Evolutionary conservation across 1,140 invertebrate species (phyloP).

Genomic region (Ostrea denselamellosa): DNA sequence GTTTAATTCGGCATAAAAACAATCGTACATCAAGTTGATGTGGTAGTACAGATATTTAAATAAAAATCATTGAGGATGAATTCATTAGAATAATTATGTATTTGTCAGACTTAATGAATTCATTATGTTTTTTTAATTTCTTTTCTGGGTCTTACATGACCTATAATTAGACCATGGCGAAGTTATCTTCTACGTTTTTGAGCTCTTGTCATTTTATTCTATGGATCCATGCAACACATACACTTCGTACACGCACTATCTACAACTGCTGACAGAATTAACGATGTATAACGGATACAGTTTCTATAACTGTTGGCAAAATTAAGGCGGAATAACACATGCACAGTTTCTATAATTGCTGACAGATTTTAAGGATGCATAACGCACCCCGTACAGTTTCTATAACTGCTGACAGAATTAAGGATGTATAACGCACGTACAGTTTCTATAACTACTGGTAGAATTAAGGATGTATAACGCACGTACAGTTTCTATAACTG

Average conservation of each 20-base stretch:
- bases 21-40: background rate
- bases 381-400: too few relatives aligned
- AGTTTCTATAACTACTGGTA: too few relatives aligned
- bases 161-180: background rate
- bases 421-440: too few relatives aligned
- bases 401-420: too few relatives aligned
- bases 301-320: too few relatives aligned
- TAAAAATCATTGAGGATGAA: background rate
- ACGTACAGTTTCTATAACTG: too few relatives aligned
- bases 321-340: too few relatives aligned
- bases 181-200: background rate
- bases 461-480: too few relatives aligned
- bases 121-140: background rate
- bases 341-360: too few relatives aligned
- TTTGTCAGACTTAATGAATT: background rate
- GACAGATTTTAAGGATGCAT: too few relatives aligned
- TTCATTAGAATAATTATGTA: conserved; percentile 1
- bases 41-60: background rate
- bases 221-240: background rate
- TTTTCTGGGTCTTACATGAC: background rate
- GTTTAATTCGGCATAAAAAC: background rate
- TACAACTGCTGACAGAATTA: background rate
- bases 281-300: too few relatives aligned
- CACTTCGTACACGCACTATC: background rate
- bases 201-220: background rate